phyloP scores from a whole-genome alignment of 2,797 vertebrate genomes.

The Parauchenoglanis ngamensis region DNA sequence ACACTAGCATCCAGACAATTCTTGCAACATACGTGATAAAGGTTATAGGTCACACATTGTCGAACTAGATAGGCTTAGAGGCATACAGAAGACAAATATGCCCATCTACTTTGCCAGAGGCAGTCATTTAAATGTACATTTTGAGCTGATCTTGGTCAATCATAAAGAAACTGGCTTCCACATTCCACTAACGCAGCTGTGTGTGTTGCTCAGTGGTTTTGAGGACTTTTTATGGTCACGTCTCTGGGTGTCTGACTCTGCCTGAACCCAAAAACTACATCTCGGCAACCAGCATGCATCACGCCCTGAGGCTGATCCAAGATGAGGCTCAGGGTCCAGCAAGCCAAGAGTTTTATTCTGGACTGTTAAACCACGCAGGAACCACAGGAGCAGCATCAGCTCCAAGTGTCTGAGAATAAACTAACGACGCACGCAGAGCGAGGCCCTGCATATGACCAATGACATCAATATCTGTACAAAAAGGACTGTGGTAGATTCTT shows the following conservation, averaged over 20 bases:
- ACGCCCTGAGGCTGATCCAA: constrained; percentile 64
- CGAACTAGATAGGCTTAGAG: constrained; percentile 11
- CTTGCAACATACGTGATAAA: constrained; percentile 51
- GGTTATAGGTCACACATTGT: constrained; percentile 54
- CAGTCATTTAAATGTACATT: not conserved
- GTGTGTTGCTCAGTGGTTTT: constrained; percentile 56
- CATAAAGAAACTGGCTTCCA: not conserved
- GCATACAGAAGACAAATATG: not conserved
- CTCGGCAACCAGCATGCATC: constrained; percentile 52
- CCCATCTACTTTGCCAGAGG: not conserved
- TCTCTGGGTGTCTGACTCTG: constrained; percentile 44
- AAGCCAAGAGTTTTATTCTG: constrained; percentile 68
- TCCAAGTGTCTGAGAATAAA: constrained; percentile 60
- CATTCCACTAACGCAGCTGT: constrained; percentile 43
- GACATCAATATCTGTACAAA: constrained; percentile 55
- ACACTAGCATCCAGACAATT: constrained; percentile 29
- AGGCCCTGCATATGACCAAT: constrained; percentile 55
- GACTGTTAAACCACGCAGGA: constrained; percentile 62
- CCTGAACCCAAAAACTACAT: constrained; percentile 55
- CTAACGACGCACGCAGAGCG: constrained; percentile 40
- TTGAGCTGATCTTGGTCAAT: constrained; percentile 1
- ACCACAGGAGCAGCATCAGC: constrained; percentile 59
- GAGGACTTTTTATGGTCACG: constrained; percentile 39
- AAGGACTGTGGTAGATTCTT: constrained; percentile 19
- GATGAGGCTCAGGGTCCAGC: constrained; percentile 66